These are phyloP conservation scores for Pterois miles DNA, from an alignment of 2,797 vertebrate genomes.

Conservation along the genomic window DNA sequence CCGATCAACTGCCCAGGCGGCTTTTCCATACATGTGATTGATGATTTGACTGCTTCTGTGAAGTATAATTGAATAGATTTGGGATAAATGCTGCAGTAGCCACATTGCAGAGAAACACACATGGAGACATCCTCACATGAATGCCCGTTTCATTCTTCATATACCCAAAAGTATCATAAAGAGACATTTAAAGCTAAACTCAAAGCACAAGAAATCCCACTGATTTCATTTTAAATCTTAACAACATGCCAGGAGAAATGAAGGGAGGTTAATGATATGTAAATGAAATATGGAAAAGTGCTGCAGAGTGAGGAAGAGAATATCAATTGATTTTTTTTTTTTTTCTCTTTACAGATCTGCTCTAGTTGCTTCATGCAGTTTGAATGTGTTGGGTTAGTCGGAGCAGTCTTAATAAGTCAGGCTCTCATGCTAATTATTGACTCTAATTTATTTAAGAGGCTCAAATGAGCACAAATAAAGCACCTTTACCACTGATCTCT, in stretches of 20 bases:
- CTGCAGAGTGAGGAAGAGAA: constrained; percentile 64
- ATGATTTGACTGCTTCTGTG: constrained; percentile 42
- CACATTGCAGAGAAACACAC: constrained; percentile 13
- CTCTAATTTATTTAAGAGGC: constrained; percentile 60
- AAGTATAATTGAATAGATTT: constrained; percentile 54
- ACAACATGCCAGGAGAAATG: constrained; percentile 65
- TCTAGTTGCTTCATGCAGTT: constrained; percentile 54
- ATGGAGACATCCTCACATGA: constrained; percentile 25
- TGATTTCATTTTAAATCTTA: constrained; percentile 69
- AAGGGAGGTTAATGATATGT: constrained; percentile 80
- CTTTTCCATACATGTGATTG: constrained; percentile 19
- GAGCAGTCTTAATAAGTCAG: constrained; percentile 55
- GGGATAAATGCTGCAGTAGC: constrained; percentile 35
- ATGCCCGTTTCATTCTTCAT: constrained; percentile 37
- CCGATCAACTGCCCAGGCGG: constrained; percentile 3
- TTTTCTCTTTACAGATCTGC: constrained; percentile 41
- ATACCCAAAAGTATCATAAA: constrained; percentile 29
- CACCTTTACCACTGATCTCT: constrained; percentile 52
- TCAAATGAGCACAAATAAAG: constrained; percentile 62
- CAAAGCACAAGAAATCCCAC: constrained; percentile 56
- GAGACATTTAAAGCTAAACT: constrained; percentile 57
- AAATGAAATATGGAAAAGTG: constrained; percentile 79
- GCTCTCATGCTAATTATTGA: constrained; percentile 62
- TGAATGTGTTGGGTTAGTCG: constrained; percentile 41
- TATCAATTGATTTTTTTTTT: constrained; percentile 60